Conservation (phyloP, 2,113 vertebrate genomes). For the Cricetomys ansorgei region DNA sequence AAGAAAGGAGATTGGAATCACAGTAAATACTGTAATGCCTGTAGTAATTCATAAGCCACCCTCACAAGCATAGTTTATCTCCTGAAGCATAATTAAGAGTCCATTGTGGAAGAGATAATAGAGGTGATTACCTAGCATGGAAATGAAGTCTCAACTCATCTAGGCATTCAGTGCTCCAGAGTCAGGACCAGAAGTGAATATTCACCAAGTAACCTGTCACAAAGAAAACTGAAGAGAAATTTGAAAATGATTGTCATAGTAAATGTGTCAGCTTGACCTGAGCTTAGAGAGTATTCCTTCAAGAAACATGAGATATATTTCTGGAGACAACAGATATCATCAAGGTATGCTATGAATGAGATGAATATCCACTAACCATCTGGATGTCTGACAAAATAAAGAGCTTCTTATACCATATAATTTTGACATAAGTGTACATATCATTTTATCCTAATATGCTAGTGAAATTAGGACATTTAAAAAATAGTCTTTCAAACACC, state of each 20-base stretch:
- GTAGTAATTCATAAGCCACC: not conserved
- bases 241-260: not conserved
- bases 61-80: not conserved
- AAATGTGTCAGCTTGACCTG: accelerated
- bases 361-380: not conserved
- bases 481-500: not conserved
- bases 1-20: not conserved
- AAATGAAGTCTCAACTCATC: not conserved
- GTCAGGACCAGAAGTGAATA: not conserved
- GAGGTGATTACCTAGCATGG: not conserved
- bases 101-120: not conserved
- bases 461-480: not conserved
- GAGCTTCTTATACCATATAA: not conserved
- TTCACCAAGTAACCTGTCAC: not conserved
- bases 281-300: too few relatives aligned
- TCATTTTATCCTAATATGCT: not conserved
- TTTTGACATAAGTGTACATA: not conserved
- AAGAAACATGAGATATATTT: not conserved
- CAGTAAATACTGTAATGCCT: not conserved
- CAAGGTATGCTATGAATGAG: not conserved
- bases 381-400: not conserved
- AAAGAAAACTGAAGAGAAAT: not conserved
- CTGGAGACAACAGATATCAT: not conserved
- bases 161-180: not conserved
- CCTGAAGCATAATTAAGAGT: not conserved